Evolutionary conservation across 2,797 vertebrate genomes (phyloP), one percentile per base, ranked within the genome.

Genomic region (Diplodus sargus): DNA sequence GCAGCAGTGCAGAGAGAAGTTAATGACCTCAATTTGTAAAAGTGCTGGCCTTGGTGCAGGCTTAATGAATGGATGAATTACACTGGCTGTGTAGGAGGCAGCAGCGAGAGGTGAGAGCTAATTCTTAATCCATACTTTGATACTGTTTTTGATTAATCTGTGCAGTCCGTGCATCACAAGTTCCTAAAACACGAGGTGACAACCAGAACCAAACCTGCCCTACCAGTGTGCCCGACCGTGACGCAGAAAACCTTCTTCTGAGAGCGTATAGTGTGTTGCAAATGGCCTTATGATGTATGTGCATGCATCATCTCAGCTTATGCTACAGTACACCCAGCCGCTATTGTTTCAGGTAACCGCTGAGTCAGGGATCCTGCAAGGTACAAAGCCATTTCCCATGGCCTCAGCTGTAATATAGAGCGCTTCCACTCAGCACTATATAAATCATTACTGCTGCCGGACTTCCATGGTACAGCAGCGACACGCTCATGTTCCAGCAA

Each of bases 381-480:
- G 83, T 70, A 71, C 87, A 68, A 59, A 79, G 78, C 80, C 45
- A 80, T 84, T 75, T 89, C 84, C 89, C 87, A 78, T 86, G 85
- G 88, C 78, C 85, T 90, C 85, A 91, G 88, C 85, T 82, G 73
- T 72, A 89, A 72, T 75, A 67, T 54, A 83, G 70, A 81, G 87
- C 49, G 52, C 48, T 76, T 84, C 80, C 81, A 87, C 79, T 90
- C 85, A 92, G 89, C 92, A 89, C 70, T 86, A 74, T 51, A 80
- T 76, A 85, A 90, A 90, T 89, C 89, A 84, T 91, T 92, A 89
- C 82, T 75, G 90, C 76, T 78, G 70, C 75, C 54, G 54, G 75
- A 70, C 71, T 82, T 65, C 69, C 28, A 62, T 11, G 68, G 51
- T 5, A 61, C 28, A 73, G 59, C 68, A 62, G 12, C 8, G 30